phyloP scores from a whole-genome alignment of 2,797 vertebrate genomes.

The Cirrhinus molitorella region DNA sequence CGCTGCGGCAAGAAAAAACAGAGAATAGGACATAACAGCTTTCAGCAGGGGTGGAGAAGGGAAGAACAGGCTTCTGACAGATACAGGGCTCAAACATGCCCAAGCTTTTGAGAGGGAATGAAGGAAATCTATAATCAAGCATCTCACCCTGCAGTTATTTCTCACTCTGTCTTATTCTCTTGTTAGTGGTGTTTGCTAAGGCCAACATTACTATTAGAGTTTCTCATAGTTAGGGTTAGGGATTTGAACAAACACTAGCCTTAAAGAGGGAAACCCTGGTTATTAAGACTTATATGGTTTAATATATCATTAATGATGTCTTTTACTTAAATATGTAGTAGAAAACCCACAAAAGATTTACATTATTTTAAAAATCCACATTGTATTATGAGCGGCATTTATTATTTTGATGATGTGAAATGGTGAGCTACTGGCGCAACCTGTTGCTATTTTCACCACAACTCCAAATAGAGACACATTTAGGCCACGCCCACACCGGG shows the following conservation, averaged over 20 bases:
- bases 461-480: too few relatives aligned
- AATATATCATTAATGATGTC: too few relatives aligned
- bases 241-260: background rate
- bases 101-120: constrained; percentile 29
- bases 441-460: too few relatives aligned
- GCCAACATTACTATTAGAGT: background rate
- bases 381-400: too few relatives aligned
- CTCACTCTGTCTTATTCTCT: constrained; percentile 26
- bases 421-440: too few relatives aligned
- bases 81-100: constrained; percentile 38
- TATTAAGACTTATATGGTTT: too few relatives aligned
- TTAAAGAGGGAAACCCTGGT: background rate
- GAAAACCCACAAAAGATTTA: too few relatives aligned
- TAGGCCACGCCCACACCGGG: too few relatives aligned
- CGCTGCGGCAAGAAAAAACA: constrained; percentile 38
- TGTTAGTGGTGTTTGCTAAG: background rate
- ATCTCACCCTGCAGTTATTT: constrained; percentile 41
- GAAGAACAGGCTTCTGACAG: constrained; percentile 41
- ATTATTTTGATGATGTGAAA: too few relatives aligned
- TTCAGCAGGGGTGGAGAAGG: constrained; percentile 10
- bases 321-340: too few relatives aligned
- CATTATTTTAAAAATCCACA: too few relatives aligned
- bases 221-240: background rate
- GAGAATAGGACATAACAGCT: constrained; percentile 62
- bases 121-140: constrained; percentile 48